Evolutionary conservation across 2,888 invertebrate genomes (phyloP).

Genomic region (Chrysolina oricalcia): DNA sequence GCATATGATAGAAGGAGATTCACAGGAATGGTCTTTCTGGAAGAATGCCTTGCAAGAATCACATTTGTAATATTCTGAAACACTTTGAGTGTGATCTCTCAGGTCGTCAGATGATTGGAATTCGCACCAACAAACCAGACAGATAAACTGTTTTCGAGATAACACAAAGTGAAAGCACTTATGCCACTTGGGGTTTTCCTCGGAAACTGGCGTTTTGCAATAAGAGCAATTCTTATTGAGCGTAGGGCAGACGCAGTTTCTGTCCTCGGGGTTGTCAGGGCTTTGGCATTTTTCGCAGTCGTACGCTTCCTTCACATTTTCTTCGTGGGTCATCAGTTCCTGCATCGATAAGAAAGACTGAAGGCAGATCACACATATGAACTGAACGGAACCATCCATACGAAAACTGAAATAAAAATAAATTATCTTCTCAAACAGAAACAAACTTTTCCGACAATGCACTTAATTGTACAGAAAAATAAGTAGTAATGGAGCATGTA

Average conservation of each 20-base stretch:
- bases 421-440: not conserved
- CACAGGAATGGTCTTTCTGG: slow-evolving; percentile 14
- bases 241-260: not conserved
- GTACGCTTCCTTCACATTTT: not conserved
- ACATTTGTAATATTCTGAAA: slow-evolving; percentile 24
- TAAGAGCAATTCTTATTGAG: not conserved
- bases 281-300: not conserved
- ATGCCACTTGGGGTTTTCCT: not conserved
- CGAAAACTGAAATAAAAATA: not conserved
- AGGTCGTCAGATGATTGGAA: not conserved
- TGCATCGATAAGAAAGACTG: not conserved
- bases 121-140: not conserved
- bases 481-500: too few relatives aligned
- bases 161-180: not conserved
- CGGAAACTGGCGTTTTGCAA: not conserved
- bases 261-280: not conserved
- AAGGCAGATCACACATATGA: not conserved
- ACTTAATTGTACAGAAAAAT: not conserved
- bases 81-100: not conserved
- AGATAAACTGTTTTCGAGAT: not conserved
- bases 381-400: not conserved
- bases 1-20: slow-evolving; percentile 4
- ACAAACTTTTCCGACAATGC: not conserved
- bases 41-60: slow-evolving; percentile 6
- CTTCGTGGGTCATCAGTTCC: not conserved